These are phyloP conservation scores for Ashinkailepas kermadecensis DNA, from an alignment of 2,888 invertebrate species.

Conservation along the genomic window DNA sequence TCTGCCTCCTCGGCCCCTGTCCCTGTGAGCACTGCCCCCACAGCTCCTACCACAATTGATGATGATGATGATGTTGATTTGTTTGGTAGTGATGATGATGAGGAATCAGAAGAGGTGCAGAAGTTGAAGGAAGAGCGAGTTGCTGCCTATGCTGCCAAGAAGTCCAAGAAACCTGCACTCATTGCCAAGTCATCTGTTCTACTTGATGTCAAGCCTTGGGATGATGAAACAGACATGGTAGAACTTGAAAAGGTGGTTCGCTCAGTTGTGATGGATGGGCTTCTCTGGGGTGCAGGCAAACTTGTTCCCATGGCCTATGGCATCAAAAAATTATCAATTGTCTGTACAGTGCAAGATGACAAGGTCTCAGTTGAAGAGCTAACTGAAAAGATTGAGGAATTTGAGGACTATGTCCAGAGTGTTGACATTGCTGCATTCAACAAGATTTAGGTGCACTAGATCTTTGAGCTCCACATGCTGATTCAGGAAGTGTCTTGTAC, in stretches of 20 bases:
- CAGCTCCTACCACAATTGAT: conserved; percentile 47
- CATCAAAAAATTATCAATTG: conserved; percentile 89
- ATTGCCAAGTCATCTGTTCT: conserved; percentile 94
- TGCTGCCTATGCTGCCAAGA: conserved; percentile 87
- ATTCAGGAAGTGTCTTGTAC: no score
- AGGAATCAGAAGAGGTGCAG: conserved; percentile 72
- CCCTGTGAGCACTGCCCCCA: conserved; percentile 27
- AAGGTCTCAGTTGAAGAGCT: conserved; percentile 86
- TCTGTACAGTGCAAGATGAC: conserved; percentile 92
- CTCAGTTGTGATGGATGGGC: conserved; percentile 78
- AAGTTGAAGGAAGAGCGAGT: conserved; percentile 78
- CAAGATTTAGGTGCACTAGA: conserved; percentile 63
- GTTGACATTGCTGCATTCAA: conserved; percentile 97
- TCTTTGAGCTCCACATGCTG: no score
- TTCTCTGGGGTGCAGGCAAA: conserved; percentile 93
- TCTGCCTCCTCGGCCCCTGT: conserved; percentile 57
- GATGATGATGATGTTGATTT: conserved; percentile 76
- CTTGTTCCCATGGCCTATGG: conserved; percentile 91
- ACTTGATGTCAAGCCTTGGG: conserved; percentile 91
- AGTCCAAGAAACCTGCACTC: conserved; percentile 83
- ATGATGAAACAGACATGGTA: conserved; percentile 91
- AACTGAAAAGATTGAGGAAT: conserved; percentile 78
- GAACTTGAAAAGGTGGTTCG: conserved; percentile 76
- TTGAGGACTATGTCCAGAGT: conserved; percentile 89
- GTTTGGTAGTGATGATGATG: conserved; percentile 82